Conservation (phyloP, 2,797 vertebrate genomes). For the Pipistrellus pygmaeus region DNA sequence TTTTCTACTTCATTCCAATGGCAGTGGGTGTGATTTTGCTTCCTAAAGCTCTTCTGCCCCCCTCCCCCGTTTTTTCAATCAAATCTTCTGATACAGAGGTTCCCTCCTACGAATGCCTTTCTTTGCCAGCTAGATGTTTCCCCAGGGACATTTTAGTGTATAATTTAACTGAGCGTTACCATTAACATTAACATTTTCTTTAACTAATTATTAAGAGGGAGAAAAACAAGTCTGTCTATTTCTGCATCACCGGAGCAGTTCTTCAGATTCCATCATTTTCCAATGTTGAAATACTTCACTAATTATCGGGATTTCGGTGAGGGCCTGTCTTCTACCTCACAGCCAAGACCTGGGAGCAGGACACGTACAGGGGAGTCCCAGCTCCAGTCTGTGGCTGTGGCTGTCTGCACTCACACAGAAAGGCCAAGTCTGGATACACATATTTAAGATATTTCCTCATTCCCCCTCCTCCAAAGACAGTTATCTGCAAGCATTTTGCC, state of each 20-base stretch:
- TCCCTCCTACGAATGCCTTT: neutral
- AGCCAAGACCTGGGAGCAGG: neutral
- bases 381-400: neutral
- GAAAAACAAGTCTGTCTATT: neutral
- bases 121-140: neutral
- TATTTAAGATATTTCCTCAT: neutral
- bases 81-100: neutral
- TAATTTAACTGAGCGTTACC: constrained; percentile 65
- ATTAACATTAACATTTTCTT: constrained; percentile 66
- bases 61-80: neutral
- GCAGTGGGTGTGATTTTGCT: neutral
- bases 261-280: neutral
- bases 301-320: constrained; percentile 17
- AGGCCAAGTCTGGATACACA: neutral
- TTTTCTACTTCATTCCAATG: neutral
- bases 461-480: neutral
- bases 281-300: constrained; percentile 38
- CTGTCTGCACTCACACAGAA: neutral
- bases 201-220: constrained; percentile 58
- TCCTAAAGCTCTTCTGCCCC: neutral
- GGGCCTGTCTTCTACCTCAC: neutral
- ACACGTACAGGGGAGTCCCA: neutral
- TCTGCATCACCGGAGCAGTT: constrained; percentile 19
- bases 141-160: neutral
- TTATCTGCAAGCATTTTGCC: constrained; percentile 29